Base-by-base conservation (phyloP, 2,888 invertebrate species). In the Lepetodrilus schrolli region DNA sequence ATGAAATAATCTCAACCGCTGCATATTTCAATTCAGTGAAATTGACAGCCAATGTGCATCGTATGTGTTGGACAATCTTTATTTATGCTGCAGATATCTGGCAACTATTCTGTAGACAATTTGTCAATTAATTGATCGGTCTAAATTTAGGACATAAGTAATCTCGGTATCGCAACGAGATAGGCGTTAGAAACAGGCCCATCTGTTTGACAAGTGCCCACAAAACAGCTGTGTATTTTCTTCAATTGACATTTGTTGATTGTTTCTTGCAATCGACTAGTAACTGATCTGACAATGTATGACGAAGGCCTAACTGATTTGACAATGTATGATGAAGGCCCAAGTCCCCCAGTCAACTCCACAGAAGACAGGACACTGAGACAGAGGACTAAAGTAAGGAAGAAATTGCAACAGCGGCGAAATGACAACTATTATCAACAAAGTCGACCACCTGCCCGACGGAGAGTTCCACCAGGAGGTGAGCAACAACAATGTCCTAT, bases 281-380 rank as follows among this genome's bases (percentile, higher is more conserved):
- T 43, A 58, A 58, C 30, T 30, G 17, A 58, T 30, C 17, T 58
- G 26, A 47, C 23, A 21, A 48, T 74, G 66, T 50, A 51, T 38
- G 26, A 78, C 77, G 50, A 74, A 87, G 86, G 85, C 74, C 17
- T 43, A 58, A 58, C 30, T 30, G 17, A 58, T 30, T 26, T 58
- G 26, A 47, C 23, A 21, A 48, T 74, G 66, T 50, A 51, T 38
- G 26, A 78, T 78, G 50, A 74, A 87, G 86, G 85, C 74, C 84
- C 85, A 72, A 87, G 84, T 77, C 83, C 84, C 50, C 84, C 84
- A 73, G 74, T 82, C 49, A 85, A 84, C 73, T 83, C 85, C 34
- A 81, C 83, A 79, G 87, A 87, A 47, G 84, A 86, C 47, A 73
- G 87, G 76, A 80, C 84, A 21, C 78, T 79, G 70, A 75, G 82